These are phyloP conservation scores for Oxyura jamaicensis DNA, from an alignment of 2,113 vertebrate genomes.

Conservation along the genomic window DNA sequence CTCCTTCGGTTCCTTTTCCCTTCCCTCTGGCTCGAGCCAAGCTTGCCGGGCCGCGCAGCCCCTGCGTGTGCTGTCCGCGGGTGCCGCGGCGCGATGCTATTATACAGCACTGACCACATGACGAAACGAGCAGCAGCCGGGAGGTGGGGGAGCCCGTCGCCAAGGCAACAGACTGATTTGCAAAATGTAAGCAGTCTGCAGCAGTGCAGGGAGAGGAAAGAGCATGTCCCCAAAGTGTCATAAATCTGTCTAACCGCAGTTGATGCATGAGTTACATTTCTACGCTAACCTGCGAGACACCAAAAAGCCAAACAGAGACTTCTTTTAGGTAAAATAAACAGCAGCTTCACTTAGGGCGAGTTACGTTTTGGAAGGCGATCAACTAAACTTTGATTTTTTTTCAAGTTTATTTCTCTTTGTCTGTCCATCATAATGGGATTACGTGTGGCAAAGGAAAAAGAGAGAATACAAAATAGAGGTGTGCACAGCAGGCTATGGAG, in stretches of 20 bases:
- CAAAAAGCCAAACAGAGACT: constrained; percentile 82
- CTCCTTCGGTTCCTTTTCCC: constrained; percentile 65
- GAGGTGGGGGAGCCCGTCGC: constrained; percentile 82
- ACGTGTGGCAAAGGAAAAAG: constrained; percentile 93
- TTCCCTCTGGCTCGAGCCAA: constrained; percentile 70
- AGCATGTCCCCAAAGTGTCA: constrained; percentile 96
- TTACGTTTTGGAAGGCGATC: constrained; percentile 71
- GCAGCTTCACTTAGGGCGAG: constrained; percentile 79
- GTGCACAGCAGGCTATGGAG: constrained; percentile 94
- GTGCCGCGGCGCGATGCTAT: constrained; percentile 76
- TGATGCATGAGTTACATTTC: constrained; percentile 97
- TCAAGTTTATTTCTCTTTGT: constrained; percentile 87
- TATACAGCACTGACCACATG: constrained; percentile 86
- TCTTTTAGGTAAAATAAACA: constrained; percentile 83
- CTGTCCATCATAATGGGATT: constrained; percentile 95
- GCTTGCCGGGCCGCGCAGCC: constrained; percentile 74
- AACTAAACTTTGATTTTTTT: constrained; percentile 76
- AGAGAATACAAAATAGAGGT: constrained; percentile 98
- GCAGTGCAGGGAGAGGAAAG: constrained; percentile 92
- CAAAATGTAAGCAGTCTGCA: constrained; percentile 97
- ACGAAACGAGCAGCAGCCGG: constrained; percentile 87
- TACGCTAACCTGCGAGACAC: constrained; percentile 88
- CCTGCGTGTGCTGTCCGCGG: constrained; percentile 58
- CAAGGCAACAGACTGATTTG: constrained; percentile 99
- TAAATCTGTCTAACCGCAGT: constrained; percentile 95